Percentiles rank a stretch among this genome's conserved stretches.
phyloP scores from a whole-genome alignment of 2,888 invertebrate species.

The Aleiodes testaceus region DNA sequence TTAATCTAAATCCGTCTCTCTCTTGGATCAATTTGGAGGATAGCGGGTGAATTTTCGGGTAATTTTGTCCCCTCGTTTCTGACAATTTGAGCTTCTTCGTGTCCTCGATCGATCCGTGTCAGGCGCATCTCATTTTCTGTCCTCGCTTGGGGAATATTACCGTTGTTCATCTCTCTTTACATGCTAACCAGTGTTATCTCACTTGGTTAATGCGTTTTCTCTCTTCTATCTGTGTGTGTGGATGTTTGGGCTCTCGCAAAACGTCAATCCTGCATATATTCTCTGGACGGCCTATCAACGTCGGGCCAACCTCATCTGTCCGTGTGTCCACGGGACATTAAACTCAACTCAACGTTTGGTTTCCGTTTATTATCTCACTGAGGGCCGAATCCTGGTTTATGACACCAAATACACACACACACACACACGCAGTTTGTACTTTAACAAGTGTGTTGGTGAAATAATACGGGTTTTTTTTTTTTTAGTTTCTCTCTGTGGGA shows the following conservation, averaged over 20 bases:
- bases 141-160: background rate
- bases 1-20: conserved; percentile 37
- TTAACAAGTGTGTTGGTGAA: background rate
- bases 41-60: background rate
- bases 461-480: background rate
- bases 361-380: conserved; percentile 57
- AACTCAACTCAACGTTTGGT: conserved; percentile 66
- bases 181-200: background rate
- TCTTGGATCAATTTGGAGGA: background rate
- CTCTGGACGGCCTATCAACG: conserved; percentile 65
- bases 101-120: conserved; percentile 27
- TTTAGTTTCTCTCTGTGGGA: background rate
- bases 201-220: background rate
- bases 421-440: background rate
- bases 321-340: conserved; percentile 67
- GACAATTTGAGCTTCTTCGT: background rate
- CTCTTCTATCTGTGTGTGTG: conserved; percentile 6
- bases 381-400: conserved; percentile 12
- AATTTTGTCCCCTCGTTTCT: conserved; percentile 25
- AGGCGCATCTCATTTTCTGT: background rate
- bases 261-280: conserved; percentile 53
- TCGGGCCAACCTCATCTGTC: conserved; percentile 67
- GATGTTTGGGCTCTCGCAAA: conserved; percentile 4
- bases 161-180: background rate
- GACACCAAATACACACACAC: background rate